A percentile compares a stretch with the other conserved stretches of the same genome.
Evolutionary conservation across 2,113 vertebrate genomes (phyloP).

Genomic region (Tragelaphus imberbis): DNA sequence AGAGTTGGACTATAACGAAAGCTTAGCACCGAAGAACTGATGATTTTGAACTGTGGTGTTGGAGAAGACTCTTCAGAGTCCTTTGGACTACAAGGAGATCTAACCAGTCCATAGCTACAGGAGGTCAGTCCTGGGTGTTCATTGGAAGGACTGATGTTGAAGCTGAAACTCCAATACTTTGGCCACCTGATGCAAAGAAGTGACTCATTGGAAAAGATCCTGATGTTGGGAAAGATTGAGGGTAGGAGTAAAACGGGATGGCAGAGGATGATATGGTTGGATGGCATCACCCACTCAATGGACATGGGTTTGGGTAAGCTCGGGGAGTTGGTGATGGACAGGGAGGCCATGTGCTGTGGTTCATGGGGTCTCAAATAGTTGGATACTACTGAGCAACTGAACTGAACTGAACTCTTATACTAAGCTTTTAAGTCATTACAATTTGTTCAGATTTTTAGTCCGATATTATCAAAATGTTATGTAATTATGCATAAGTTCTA

Average conservation of each 20-base stretch:
- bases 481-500: not conserved
- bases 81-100: not conserved
- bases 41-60: not conserved
- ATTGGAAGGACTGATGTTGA: not conserved
- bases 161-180: not conserved
- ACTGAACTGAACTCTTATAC: not conserved
- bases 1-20: not conserved
- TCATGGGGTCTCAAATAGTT: not conserved
- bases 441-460: not conserved
- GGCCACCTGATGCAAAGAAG: not conserved
- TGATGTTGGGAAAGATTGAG: not conserved
- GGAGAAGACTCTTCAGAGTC: not conserved
- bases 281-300: no score
- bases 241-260: no score
- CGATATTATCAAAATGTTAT: not conserved
- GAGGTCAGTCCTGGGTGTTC: not conserved
- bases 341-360: not conserved
- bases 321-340: accelerated
- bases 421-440: not conserved
- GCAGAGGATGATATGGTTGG: no score
- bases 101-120: no score
- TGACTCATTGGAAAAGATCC: not conserved
- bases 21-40: accelerated
- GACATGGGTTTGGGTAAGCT: no score
- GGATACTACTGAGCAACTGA: accelerated